phyloP scores from a whole-genome alignment of 64 coral and sea anemone species.

The Montipora capricornis region DNA sequence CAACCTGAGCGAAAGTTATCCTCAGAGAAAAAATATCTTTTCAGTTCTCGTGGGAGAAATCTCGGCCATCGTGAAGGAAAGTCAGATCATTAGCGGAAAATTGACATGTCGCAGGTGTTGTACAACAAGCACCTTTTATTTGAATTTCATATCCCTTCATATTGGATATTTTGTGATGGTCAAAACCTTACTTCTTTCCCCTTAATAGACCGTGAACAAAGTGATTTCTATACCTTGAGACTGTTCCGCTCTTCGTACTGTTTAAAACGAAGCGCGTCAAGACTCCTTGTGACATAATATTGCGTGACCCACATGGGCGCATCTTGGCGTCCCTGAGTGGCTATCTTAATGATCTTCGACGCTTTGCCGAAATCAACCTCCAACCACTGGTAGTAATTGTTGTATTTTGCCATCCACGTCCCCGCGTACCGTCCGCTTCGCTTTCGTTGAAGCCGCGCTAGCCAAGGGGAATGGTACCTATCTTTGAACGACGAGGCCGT shows the following conservation, averaged over 20 bases:
- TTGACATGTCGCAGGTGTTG: too few species aligned
- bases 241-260: slow-evolving; percentile 62
- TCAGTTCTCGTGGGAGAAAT: too few species aligned
- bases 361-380: slow-evolving; percentile 69
- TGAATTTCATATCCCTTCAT: too few species aligned
- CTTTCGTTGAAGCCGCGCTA: slow-evolving; percentile 49
- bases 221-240: slow-evolving; percentile 21
- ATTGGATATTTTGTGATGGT: too few species aligned
- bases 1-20: too few species aligned
- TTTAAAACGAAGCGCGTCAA: slow-evolving; percentile 65
- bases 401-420: slow-evolving; percentile 81
- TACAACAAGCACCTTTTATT: too few species aligned
- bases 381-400: slow-evolving; percentile 79
- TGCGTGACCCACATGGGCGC: slow-evolving; percentile 54
- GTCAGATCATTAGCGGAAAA: too few species aligned
- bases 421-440: slow-evolving; percentile 54
- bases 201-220: neutral
- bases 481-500: slow-evolving; percentile 55
- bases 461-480: slow-evolving; percentile 36
- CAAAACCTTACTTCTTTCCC: too few species aligned
- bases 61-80: too few species aligned
- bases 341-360: slow-evolving; percentile 65
- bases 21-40: too few species aligned
- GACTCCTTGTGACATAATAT: slow-evolving; percentile 51
- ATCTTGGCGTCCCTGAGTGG: slow-evolving; percentile 70